Base-by-base conservation (phyloP, 1,140 invertebrate genomes). In the Scaptomyza hsui region DNA sequence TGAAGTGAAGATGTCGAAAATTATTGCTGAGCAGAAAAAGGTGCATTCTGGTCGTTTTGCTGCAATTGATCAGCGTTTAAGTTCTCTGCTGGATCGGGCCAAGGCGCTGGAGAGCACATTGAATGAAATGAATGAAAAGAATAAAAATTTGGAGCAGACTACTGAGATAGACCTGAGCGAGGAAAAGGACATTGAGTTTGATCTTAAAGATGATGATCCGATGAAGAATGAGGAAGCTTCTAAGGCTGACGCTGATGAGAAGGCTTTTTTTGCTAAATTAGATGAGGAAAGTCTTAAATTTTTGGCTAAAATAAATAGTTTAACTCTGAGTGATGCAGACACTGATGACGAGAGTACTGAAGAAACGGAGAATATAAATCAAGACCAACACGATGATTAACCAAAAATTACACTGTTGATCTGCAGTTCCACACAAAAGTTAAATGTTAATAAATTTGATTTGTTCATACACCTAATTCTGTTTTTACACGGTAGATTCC, bases 11-110 rank as follows among this genome's bases (percentile, higher is more conserved):
- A 18, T 19, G 1, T 3, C 39, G 15, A 12, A 63, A 13, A 13
- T 9, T 35, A 15, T 16, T 16, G 51, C 0, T 48, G 9, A 26
- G 1, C 9, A n/a, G 2, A 19, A 12, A 0, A 3, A 26, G 9
- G 2, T 29, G 15, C 26, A 26, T 7, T 1, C 12, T 3, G 47
- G 64, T 12, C 15, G 29, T 13, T 53, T 77, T 15, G 15, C 6
- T 3, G 56, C 42, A 0, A 57, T 78, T 35, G 76, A 65, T 35
- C 26, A 51, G 1, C 71, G 71, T 24, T 42, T 78, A 21, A 18
- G 44, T 6, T 0, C 4, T 1, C 24, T 79, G 0, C 5, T 79
- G 29, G 56, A 19, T 0, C 70, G 75, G 4, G 44, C 65, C 6
- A 26, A 29, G 44, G 39, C 15, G n/a, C 10, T 78, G 18, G 75